phyloP scores from a whole-genome alignment of 2,888 invertebrate species.

The Euzophera pinguis region DNA sequence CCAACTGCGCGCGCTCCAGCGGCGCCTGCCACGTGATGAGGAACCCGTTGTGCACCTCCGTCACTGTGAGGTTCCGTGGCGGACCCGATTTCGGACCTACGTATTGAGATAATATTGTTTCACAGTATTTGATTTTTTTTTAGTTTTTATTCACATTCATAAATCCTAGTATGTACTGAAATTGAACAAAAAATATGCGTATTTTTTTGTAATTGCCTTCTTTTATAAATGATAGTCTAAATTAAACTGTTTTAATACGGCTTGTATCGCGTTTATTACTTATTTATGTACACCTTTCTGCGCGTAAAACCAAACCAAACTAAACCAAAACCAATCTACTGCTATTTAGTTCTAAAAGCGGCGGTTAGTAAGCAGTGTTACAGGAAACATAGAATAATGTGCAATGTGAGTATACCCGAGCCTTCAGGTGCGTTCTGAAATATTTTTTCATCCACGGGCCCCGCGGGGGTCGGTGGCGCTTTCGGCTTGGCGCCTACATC shows the following conservation, averaged over 20 bases:
- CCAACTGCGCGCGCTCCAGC: constrained; percentile 87
- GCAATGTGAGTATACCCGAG: constrained; percentile 79
- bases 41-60: constrained; percentile 93
- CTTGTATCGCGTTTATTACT: too few species aligned
- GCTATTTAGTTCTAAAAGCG: background rate
- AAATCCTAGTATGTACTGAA: too few species aligned
- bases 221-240: too few species aligned
- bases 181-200: too few species aligned
- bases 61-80: constrained; percentile 93
- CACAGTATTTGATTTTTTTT: too few species aligned
- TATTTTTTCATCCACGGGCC: constrained; percentile 81
- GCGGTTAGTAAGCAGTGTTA: constrained; percentile 12
- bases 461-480: constrained; percentile 78
- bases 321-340: too few species aligned
- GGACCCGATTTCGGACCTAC: constrained; percentile 95
- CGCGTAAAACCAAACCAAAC: too few species aligned
- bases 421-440: constrained; percentile 85
- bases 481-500: constrained; percentile 80
- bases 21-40: constrained; percentile 95
- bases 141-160: too few species aligned
- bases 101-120: too few species aligned
- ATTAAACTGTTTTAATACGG: too few species aligned
- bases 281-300: too few species aligned
- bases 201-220: too few species aligned
- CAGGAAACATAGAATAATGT: constrained; percentile 26